Evolutionary conservation across 2,888 invertebrate genomes (phyloP), one percentile per base, ranked within the genome.

Genomic region (Abrostola triplasia): DNA sequence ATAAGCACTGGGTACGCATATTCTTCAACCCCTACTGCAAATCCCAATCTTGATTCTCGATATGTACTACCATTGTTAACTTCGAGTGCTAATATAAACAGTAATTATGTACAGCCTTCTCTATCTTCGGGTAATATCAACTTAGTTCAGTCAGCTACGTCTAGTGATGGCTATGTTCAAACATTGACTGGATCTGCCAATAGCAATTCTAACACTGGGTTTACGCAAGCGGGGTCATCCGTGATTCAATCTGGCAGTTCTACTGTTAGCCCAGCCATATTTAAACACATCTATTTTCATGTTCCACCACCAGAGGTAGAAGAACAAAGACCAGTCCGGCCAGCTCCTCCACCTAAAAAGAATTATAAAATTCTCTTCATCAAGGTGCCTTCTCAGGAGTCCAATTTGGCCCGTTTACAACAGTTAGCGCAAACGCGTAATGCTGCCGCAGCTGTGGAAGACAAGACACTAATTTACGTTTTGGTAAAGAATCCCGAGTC

Each of bases 331-430:
- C 86, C 94, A 64, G 93, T 94, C 0, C 88, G 95, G 56, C 88
- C 90, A 59, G 88, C 90, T 0, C 91, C 95, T 10, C 77, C 81
- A 13, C 88, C 94, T 24, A 96, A 96, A 84, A 97, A 96, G 79
- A 96, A 96, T 79, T 96, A 97, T 92, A 97, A 97, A 83, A 97
- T 97, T 81, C 95, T 97, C 88, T 97, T 97, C 93, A 97, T 97
- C 88, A 97, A 97, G 89, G 96, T 96, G 12, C 97, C 97, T 42
- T 95, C 96, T 13, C 95, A 96, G 61, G 96, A 96, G 12, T 52
- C 64, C 62, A 80, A 81, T 52, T 62, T 64, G 5, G 79, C 62
- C 0, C 73, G 76, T 42, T 54, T 86, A 4, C 84, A 86, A 55
- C 96, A 96, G 61, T 95, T 96, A 52, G 95, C 95, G 0, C 96